phyloP scores from a whole-genome alignment of 2,113 vertebrate species.

The Peromyscus maniculatus region DNA sequence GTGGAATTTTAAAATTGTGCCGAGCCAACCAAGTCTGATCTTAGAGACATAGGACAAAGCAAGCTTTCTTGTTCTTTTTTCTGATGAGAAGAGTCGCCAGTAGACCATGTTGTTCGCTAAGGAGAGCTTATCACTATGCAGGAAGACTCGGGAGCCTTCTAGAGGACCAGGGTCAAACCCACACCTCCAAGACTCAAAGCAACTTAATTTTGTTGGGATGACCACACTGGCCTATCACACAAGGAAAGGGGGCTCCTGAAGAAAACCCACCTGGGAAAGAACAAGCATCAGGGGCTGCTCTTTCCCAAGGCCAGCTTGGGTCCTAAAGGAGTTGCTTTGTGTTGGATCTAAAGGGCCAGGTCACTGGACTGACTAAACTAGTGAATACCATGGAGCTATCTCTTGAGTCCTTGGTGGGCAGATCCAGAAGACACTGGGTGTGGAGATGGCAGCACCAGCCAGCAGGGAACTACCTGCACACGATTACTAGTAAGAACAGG shows the following conservation, averaged over 20 bases:
- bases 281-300: not conserved
- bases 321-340: not conserved
- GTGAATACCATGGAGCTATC: not conserved
- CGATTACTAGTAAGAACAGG: not conserved
- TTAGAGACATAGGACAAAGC: not conserved
- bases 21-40: not conserved
- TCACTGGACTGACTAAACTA: not conserved
- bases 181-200: not conserved
- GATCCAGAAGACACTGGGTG: not conserved
- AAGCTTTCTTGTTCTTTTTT: not conserved
- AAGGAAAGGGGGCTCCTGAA: not conserved
- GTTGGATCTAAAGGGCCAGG: not conserved
- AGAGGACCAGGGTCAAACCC: not conserved
- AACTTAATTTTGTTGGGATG: not conserved
- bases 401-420: not conserved
- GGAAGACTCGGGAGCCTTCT: not conserved
- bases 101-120: not conserved
- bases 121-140: not conserved
- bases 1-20: not conserved
- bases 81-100: not conserved
- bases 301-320: not conserved
- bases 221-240: not conserved
- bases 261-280: not conserved
- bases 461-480: not conserved
- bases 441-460: not conserved